These are phyloP conservation scores for Bombus balteatus DNA, from an alignment of 1,140 invertebrate genomes.

Conservation along the genomic window DNA sequence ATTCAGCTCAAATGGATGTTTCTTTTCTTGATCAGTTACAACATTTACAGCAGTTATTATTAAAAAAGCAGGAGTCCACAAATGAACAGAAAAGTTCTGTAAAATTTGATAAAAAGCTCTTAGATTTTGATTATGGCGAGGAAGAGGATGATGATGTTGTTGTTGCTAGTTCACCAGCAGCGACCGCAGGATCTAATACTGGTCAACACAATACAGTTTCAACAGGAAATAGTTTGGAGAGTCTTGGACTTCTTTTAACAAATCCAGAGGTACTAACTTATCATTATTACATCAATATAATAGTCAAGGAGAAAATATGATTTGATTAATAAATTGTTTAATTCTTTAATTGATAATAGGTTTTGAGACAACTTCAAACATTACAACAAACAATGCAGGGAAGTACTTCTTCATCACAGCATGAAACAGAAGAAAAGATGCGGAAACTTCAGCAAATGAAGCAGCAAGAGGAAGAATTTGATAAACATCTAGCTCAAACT, in stretches of 20 bases:
- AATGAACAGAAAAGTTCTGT: constrained; percentile 81
- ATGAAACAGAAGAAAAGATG: constrained; percentile 88
- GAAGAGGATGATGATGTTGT: constrained; percentile 89
- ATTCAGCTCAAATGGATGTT: constrained; percentile 76
- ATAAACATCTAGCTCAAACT: constrained; percentile 89
- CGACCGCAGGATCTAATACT: constrained; percentile 62
- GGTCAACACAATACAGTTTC: constrained; percentile 74
- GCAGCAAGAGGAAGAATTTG: constrained; percentile 90
- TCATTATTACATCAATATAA: neutral
- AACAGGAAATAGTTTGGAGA: constrained; percentile 76
- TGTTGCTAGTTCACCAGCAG: constrained; percentile 75
- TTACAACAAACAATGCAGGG: constrained; percentile 84
- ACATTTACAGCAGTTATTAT: constrained; percentile 84
- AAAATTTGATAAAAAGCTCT: constrained; percentile 89
- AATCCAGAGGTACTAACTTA: constrained; percentile 78
- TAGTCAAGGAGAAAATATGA: neutral
- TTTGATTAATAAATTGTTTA: neutral
- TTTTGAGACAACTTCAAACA: constrained; percentile 87
- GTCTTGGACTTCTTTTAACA: constrained; percentile 78
- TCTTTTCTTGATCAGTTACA: constrained; percentile 84
- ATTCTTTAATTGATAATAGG: constrained; percentile 75
- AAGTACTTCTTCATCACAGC: constrained; percentile 79
- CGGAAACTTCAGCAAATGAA: constrained; percentile 88
- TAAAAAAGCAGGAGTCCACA: constrained; percentile 82
- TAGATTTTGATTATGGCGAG: constrained; percentile 93